Evolutionary conservation across 2,888 invertebrate genomes (phyloP), one percentile per base, ranked within the genome.

Genomic region (Lithophane semibrunnea): DNA sequence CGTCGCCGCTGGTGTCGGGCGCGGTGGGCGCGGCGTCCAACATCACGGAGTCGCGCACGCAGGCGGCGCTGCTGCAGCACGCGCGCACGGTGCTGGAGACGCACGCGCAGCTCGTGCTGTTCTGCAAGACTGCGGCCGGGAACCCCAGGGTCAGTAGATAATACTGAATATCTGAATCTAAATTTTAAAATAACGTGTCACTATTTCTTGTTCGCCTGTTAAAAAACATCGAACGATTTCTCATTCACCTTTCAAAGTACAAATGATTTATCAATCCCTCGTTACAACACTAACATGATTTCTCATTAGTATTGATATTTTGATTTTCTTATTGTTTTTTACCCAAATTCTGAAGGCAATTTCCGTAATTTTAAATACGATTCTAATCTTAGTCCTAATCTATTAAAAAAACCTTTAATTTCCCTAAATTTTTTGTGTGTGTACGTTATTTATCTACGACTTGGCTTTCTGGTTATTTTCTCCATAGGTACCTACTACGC

Each of bases 61-160:
- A 99, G 95, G 98, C 98, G 92, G 97, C 98, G 67, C 96, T 99
- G 73, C 96, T 99, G 80, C 99, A 99, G 92, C 99, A 99, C 95
- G 98, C 99, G 3, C 98, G 99, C 93, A 99, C 99, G 0, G 99
- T 99, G 73, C 97, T 99, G 0, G 99, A 99, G 96, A 98, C 99
- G n/a, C 98, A 98, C 4, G 96, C 99, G 9, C 98, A 99, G 89
- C 97, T 99, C 80, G 97, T 99, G 68, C 98, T 98, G 86, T 98
- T 98, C 0, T 98, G 98, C 2, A 99, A 99, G 91, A 98, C 99
- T 90, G 98, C 98, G 0, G 99, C 98, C 0, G 99, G 99, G 7
- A 99, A 99, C 97, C 98, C 99, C 0, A 98, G 98, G 94, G 98
- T 98, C 82, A 92, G 86, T 13, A 21, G 1, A 24, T 47, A 7